A percentile compares a stretch with the other conserved stretches of the same genome.
Conservation (phyloP, 2,113 vertebrate species). For the Chroicocephalus ridibundus region DNA sequence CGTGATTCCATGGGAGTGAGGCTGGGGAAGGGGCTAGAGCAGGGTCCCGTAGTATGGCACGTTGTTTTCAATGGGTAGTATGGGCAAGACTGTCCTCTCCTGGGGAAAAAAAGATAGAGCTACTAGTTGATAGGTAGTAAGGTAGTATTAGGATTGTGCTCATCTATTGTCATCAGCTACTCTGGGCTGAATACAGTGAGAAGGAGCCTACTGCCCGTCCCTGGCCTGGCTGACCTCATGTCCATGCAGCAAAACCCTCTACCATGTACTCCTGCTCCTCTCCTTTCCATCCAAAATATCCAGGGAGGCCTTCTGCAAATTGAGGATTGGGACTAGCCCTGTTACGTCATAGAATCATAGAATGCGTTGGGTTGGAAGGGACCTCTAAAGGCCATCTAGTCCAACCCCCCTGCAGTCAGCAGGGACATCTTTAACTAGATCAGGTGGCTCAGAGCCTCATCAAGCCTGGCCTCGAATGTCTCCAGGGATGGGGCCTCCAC, state of each 20-base stretch:
- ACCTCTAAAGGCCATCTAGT: no score
- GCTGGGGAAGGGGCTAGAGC: background rate
- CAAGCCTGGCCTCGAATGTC: no score
- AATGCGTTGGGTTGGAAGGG: no score
- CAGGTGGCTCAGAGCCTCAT: no score
- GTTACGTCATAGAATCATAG: background rate
- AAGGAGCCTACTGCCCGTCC: background rate
- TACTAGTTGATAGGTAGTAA: background rate
- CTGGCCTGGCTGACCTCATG: background rate
- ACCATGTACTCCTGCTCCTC: background rate
- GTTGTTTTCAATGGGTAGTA: background rate
- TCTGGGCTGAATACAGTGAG: background rate
- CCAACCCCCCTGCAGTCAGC: no score
- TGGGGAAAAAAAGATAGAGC: background rate
- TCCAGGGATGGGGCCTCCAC: no score
- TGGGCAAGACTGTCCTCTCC: background rate
- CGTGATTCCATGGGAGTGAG: no score
- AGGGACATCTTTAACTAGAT: no score
- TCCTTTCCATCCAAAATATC: background rate
- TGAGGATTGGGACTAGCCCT: background rate
- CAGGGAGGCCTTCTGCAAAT: rapidly evolving
- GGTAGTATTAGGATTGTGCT: background rate
- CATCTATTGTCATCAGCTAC: background rate
- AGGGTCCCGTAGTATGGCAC: background rate
- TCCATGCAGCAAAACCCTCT: background rate